These are phyloP conservation scores for Galeopterus variegatus DNA, from an alignment of 2,113 vertebrate species.

Conservation along the genomic window DNA sequence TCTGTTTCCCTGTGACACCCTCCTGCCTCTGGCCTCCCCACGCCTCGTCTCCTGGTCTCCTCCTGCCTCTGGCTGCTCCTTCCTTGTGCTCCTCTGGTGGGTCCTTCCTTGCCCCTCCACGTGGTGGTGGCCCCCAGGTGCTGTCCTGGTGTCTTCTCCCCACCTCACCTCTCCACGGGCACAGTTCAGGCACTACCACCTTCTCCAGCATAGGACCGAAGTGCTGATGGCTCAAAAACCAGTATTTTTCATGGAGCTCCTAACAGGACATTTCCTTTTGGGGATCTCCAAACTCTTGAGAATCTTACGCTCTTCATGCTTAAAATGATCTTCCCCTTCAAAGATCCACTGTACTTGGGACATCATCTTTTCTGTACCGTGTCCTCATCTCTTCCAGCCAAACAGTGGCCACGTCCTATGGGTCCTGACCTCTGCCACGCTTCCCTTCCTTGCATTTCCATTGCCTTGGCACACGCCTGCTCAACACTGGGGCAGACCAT, in stretches of 20 bases:
- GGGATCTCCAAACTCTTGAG: background rate
- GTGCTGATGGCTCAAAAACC: no score
- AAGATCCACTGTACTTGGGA: background rate
- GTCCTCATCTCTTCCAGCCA: background rate
- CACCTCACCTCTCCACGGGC: background rate
- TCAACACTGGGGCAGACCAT: background rate
- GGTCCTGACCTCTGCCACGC: background rate
- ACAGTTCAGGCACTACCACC: accelerated
- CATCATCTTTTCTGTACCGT: background rate
- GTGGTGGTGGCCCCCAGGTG: background rate
- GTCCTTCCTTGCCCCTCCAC: background rate
- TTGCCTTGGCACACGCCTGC: background rate
- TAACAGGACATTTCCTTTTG: background rate
- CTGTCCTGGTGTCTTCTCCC: background rate
- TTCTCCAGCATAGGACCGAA: background rate
- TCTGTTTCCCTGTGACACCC: no score
- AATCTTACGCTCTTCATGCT: background rate
- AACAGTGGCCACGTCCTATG: background rate
- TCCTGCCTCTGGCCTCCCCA: background rate
- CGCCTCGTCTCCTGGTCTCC: background rate
- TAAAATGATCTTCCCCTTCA: background rate
- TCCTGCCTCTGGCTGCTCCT: background rate
- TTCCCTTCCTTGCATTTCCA: background rate
- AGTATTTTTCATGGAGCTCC: background rate
- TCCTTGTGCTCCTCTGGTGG: no score